These are phyloP conservation scores for Embiotoca jacksoni DNA, from an alignment of 2,113 vertebrate species.

Conservation along the genomic window DNA sequence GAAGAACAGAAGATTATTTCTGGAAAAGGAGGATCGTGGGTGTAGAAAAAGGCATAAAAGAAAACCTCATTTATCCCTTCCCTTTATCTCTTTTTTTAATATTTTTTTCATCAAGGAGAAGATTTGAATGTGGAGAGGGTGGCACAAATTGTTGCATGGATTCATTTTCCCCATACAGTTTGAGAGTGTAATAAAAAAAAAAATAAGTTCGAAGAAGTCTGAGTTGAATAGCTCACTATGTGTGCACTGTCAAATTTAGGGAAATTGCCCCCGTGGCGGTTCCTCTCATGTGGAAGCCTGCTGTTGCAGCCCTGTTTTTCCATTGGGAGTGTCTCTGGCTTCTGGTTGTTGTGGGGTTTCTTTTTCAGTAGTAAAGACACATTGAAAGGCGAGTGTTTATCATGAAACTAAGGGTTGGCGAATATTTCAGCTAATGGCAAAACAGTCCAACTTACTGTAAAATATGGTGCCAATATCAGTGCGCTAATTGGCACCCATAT, in stretches of 20 bases:
- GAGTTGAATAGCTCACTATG: not conserved
- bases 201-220: too few relatives aligned
- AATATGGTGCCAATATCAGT: too few relatives aligned
- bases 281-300: conserved; percentile 3
- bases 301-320: conserved; percentile 18
- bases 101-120: not conserved
- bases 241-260: conserved; percentile 30
- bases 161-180: too few relatives aligned
- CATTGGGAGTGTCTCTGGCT: conserved; percentile 23
- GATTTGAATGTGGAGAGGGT: conserved; percentile 17
- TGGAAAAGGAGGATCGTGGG: not conserved
- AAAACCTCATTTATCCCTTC: not conserved
- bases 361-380: conserved; percentile 5
- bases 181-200: too few relatives aligned
- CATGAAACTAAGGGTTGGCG: too few relatives aligned
- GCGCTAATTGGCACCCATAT: too few relatives aligned
- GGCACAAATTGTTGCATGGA: not conserved
- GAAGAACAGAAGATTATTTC: conserved; percentile 1
- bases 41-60: not conserved
- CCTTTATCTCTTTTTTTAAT: not conserved
- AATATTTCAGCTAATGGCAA: too few relatives aligned
- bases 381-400: not conserved
- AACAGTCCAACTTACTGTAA: too few relatives aligned
- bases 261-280: conserved; percentile 38
- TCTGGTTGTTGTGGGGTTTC: not conserved